Conservation (phyloP, 1,140 invertebrate genomes). For the Parapsyche elsis region DNA sequence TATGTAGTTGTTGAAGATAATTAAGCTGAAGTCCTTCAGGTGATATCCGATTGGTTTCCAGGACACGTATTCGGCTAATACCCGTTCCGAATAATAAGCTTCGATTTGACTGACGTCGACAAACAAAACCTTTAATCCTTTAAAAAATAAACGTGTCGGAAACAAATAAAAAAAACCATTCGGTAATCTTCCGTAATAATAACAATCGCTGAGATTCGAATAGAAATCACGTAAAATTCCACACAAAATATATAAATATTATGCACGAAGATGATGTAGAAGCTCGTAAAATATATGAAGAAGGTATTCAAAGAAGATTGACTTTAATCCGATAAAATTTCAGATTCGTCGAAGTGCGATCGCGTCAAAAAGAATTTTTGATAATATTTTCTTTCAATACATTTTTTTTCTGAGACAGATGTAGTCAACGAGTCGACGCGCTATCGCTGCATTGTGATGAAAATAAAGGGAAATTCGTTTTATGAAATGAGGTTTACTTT, state of each 20-base stretch:
- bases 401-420: background rate
- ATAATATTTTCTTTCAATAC: constrained; percentile 27
- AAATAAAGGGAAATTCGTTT: constrained; percentile 10
- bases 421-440: background rate
- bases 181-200: background rate
- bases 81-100: constrained; percentile 17
- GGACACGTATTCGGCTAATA: background rate
- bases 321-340: constrained; percentile 31
- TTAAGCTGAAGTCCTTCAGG: constrained; percentile 30
- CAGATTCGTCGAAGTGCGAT: constrained; percentile 12
- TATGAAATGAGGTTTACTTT: constrained; percentile 10
- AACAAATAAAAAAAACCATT: background rate
- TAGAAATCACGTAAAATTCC: background rate
- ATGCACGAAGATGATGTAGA: background rate
- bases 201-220: background rate
- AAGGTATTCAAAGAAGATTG: constrained; percentile 15
- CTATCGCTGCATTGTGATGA: background rate
- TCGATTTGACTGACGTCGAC: constrained; percentile 18
- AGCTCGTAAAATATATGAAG: background rate
- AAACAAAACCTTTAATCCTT: constrained; percentile 15
- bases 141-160: background rate
- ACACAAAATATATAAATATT: background rate
- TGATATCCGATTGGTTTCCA: background rate
- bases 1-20: constrained; percentile 13
- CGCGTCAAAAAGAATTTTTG: background rate